These are phyloP conservation scores for Chrysopa pallens DNA, from an alignment of 1,140 invertebrate species.

Conservation along the genomic window DNA sequence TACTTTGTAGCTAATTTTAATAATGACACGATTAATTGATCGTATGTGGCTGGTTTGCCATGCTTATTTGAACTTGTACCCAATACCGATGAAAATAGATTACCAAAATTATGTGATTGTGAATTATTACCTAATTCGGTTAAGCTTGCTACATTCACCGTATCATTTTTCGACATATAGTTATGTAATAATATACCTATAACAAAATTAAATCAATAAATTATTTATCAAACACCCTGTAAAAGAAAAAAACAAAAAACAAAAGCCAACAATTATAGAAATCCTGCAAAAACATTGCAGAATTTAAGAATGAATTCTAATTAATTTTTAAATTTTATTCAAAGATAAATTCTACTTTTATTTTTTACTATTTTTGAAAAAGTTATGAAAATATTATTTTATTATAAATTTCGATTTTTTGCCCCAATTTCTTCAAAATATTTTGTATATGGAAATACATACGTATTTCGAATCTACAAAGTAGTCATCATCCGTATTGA, in stretches of 20 bases:
- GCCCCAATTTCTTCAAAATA: too few species aligned
- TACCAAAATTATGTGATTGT: constrained; percentile 34
- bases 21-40: constrained; percentile 46
- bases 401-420: too few species aligned
- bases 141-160: constrained; percentile 28
- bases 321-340: too few species aligned
- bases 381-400: too few species aligned
- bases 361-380: too few species aligned
- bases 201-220: not conserved
- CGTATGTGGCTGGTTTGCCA: constrained; percentile 39
- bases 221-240: constrained; percentile 28
- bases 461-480: too few species aligned
- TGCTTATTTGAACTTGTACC: constrained; percentile 34
- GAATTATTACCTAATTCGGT: constrained; percentile 20
- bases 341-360: too few species aligned
- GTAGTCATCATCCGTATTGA: too few species aligned
- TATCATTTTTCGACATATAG: constrained; percentile 37
- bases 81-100: constrained; percentile 46
- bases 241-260: not conserved
- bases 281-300: too few species aligned
- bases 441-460: too few species aligned
- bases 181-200: constrained; percentile 33
- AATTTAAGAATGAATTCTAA: too few species aligned
- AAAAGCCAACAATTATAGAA: too few species aligned
- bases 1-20: constrained; percentile 32